Conservation (phyloP, 1,140 invertebrate species). For the Catajapyx aquilonaris region DNA sequence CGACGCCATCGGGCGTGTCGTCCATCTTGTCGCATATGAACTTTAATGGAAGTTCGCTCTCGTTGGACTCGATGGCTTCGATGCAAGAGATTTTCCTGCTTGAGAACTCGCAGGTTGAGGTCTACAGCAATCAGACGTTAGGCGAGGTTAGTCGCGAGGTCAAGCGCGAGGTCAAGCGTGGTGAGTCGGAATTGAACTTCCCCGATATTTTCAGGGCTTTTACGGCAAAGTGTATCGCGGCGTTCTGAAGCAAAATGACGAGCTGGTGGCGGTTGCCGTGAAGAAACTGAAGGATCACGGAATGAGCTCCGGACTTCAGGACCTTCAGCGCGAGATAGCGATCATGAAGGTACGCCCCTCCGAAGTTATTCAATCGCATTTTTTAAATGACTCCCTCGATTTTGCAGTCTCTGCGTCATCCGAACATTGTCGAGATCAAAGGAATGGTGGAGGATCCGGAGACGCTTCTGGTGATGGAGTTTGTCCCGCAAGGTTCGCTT, state of each 20-base stretch:
- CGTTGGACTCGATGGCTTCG: constrained; percentile 18
- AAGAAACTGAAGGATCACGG: constrained; percentile 39
- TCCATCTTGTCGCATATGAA: constrained; percentile 17
- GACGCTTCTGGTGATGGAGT: constrained; percentile 71
- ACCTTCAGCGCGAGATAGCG: constrained; percentile 46
- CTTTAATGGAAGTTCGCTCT: constrained; percentile 15
- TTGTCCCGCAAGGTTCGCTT: constrained; percentile 55
- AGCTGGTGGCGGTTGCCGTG: constrained; percentile 38
- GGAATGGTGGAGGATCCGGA: constrained; percentile 55
- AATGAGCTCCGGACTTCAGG: constrained; percentile 22
- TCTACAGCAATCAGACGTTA: constrained; percentile 10
- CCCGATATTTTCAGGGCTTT: constrained; percentile 37
- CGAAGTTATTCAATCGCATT: neutral
- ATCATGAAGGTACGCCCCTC: constrained; percentile 46
- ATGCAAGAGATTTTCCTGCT: constrained; percentile 26
- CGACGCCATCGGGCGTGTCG: constrained; percentile 17
- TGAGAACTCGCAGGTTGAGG: too few relatives aligned
- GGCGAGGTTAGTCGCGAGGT: constrained; percentile 11
- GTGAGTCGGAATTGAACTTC: too few relatives aligned
- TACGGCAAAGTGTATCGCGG: constrained; percentile 50
- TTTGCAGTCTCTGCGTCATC: constrained; percentile 48
- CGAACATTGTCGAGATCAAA: constrained; percentile 68
- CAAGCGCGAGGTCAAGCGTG: too few relatives aligned
- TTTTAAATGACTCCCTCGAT: too few relatives aligned
- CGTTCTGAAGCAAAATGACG: constrained; percentile 28